Base-by-base conservation (phyloP, 2,888 invertebrate genomes). In the Drosophila robusta region DNA sequence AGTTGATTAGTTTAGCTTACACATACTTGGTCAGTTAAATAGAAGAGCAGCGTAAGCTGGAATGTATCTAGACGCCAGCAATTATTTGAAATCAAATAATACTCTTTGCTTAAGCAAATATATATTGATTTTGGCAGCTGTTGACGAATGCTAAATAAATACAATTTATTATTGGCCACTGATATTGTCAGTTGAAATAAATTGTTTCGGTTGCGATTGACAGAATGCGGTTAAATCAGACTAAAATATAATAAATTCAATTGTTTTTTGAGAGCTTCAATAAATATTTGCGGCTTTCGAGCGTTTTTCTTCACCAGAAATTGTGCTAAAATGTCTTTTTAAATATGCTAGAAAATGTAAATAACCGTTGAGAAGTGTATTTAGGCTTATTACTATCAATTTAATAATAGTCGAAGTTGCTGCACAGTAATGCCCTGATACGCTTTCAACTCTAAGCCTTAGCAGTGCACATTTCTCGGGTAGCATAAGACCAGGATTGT, bases 261-360 rank as follows among this genome's bases (percentile, higher is more conserved):
- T 32, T 44, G 12, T 14, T 7, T 22, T 39, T 4, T n/a, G 38
- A 44, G 16, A 8, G 52, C 44, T 39, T 42, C 16, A 47, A 41
- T 42, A 61, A 67, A 72, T 67, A 67, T 55, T 65, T 70, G 11
- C 16, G 4, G n/a, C 47, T n/a, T 18, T 26, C 29, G 0, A 9
- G 7, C 5, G 8, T 8, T 39, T 26, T 29, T 26, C 7, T 26
- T 7, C 4, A 0, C 12, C 14, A 22, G 22, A 18, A 32, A 44
- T 22, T 11, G 18, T 3, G 11, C 6, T 2, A n/a, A 42, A 18
- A 29, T 42, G n/a, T 3, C n/a, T 4, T 46, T 24, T 45, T 22
- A 11, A 54, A 12, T 45, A 32, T 14, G 11, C 16, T 11, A 39
- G 16, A 12, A 29, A 26, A 0, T 26, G 11, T 12, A 8, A 50